Conservation (phyloP, 2,888 invertebrate genomes). For the Tetragonula carbonaria region DNA sequence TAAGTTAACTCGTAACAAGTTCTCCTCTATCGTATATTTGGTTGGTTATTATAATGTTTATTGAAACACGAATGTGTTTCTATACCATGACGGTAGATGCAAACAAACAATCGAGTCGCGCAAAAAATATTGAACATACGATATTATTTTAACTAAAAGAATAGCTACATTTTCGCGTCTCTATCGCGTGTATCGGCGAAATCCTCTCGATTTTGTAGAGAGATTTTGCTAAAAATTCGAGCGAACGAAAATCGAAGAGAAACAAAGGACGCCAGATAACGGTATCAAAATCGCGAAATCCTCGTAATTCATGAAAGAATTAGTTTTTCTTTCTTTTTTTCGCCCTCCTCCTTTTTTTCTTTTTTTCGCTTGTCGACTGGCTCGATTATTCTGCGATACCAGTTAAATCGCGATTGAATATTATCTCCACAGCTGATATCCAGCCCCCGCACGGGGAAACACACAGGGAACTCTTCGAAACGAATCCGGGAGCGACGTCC, state of each 20-base stretch:
- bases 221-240: not conserved
- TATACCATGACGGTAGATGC: no score
- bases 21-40: no score
- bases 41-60: no score
- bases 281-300: not conserved
- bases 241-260: no score
- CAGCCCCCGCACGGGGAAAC: not conserved
- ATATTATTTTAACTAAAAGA: no score
- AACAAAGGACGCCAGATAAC: not conserved
- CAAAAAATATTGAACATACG: not conserved
- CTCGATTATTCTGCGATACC: conserved; percentile 2
- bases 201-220: not conserved
- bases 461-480: conserved; percentile 10
- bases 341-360: no score
- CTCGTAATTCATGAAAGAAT: conserved; percentile 6
- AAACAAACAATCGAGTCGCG: no score
- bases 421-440: conserved; percentile 1
- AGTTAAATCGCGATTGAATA: conserved; percentile 8
- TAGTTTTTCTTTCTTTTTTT: not conserved
- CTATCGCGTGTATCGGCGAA: not conserved
- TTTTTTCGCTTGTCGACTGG: not conserved
- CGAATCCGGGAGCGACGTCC: conserved; percentile 16
- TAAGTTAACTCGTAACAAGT: not conserved
- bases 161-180: not conserved
- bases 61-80: no score